These are phyloP conservation scores for Anthonomus grandis DNA, from an alignment of 1,140 invertebrate genomes.

Conservation along the genomic window DNA sequence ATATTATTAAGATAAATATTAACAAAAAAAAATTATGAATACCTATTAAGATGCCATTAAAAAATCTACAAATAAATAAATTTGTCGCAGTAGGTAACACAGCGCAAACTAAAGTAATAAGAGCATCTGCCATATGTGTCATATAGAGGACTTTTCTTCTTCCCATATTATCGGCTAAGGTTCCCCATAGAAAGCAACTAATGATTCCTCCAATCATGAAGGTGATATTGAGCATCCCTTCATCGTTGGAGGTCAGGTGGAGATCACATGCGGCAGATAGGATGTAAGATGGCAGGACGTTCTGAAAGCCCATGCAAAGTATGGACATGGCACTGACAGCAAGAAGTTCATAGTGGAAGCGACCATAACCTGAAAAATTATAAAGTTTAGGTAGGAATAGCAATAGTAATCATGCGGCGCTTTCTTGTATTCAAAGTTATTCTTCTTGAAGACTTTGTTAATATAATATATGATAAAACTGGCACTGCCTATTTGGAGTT, in stretches of 20 bases:
- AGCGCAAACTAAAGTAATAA: conserved; percentile 52
- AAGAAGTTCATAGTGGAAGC: conserved; percentile 42
- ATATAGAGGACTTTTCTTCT: conserved; percentile 54
- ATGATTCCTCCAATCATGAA: conserved; percentile 45
- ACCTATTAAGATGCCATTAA: conserved; percentile 55
- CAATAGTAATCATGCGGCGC: too few relatives aligned
- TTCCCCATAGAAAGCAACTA: conserved; percentile 46
- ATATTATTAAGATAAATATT: too few relatives aligned
- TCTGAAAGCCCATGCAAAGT: conserved; percentile 54
- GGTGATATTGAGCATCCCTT: conserved; percentile 44
- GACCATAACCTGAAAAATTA: conserved; percentile 44
- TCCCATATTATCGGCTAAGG: conserved; percentile 44
- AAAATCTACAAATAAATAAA: conserved; percentile 50
- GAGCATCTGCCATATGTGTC: conserved; percentile 56
- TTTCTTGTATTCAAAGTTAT: too few relatives aligned
- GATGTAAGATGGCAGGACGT: conserved; percentile 58
- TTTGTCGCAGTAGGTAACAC: conserved; percentile 48
- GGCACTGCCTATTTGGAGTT: too few relatives aligned
- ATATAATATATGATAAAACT: too few relatives aligned
- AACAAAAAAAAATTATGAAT: conserved; percentile 25
- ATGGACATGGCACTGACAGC: conserved; percentile 45
- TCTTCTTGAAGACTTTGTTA: too few relatives aligned
- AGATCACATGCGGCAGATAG: conserved; percentile 49
- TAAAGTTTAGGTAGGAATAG: too few relatives aligned
- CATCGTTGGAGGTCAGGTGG: conserved; percentile 38